A percentile compares a stretch with the other conserved stretches of the same genome.
Conservation (phyloP, 2,797 vertebrate genomes). For the Linurgus olivaceus region DNA sequence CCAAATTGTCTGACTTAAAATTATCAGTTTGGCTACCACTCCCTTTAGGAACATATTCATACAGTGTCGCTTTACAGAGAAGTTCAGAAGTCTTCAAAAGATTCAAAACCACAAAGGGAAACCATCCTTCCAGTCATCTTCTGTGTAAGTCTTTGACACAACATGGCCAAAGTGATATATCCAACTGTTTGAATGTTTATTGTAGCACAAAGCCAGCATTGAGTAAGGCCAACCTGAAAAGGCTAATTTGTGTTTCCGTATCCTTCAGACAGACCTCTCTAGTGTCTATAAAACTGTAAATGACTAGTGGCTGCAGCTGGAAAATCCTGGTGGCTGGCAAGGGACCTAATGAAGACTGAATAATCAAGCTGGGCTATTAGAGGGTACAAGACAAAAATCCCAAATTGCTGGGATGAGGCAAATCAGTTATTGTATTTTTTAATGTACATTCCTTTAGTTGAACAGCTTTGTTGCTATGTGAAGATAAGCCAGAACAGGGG, state of each 20-base stretch:
- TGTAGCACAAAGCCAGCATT: conserved; percentile 65
- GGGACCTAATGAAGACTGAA: background rate
- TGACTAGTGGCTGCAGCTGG: conserved; percentile 26
- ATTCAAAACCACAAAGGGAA: conserved; percentile 40
- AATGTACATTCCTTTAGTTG: conserved; percentile 58
- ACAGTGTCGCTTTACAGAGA: conserved; percentile 44
- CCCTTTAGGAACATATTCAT: conserved; percentile 17
- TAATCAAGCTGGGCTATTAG: conserved; percentile 54
- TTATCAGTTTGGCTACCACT: background rate
- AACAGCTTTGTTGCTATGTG: conserved; percentile 48
- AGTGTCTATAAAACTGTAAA: conserved; percentile 53
- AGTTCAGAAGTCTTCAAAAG: conserved; percentile 52
- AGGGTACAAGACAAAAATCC: conserved; percentile 58
- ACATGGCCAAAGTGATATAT: conserved; percentile 64
- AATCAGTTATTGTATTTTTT: conserved; percentile 64
- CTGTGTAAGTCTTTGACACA: conserved; percentile 57
- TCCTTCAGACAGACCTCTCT: conserved; percentile 49
- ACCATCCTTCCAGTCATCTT: conserved; percentile 45
- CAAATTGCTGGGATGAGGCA: conserved; percentile 52
- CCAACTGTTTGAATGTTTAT: conserved; percentile 59
- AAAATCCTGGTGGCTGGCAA: conserved; percentile 37
- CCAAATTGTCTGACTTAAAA: background rate
- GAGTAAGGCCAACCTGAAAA: conserved; percentile 63
- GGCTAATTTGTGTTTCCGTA: conserved; percentile 66
- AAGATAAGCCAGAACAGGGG: conserved; percentile 45